These are phyloP conservation scores for Eclectus roratus DNA, from an alignment of 2,113 vertebrate species.

Conservation along the genomic window DNA sequence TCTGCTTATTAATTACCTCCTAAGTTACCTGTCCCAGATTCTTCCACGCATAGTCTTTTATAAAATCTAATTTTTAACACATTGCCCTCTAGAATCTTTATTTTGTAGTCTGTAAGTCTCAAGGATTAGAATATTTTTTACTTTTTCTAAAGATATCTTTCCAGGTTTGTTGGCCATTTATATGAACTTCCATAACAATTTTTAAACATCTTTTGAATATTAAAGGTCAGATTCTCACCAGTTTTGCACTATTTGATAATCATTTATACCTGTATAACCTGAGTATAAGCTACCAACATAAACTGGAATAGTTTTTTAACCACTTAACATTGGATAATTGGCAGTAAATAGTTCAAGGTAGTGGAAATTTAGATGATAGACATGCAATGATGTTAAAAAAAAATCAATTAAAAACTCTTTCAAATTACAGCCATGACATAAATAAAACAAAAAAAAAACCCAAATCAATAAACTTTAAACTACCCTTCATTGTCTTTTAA, in stretches of 20 bases:
- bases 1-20: background rate
- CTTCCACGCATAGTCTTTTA: background rate
- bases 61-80: background rate
- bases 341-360: background rate
- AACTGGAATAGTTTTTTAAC: background rate
- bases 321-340: background rate
- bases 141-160: background rate
- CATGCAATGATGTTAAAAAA: background rate
- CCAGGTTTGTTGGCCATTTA: background rate
- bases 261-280: background rate
- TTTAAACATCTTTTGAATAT: background rate
- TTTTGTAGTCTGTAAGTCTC: background rate
- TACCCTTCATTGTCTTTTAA: background rate
- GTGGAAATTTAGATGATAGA: background rate
- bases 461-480: slow-evolving; percentile 27
- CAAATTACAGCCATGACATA: background rate
- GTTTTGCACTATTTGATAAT: background rate
- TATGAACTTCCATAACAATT: background rate
- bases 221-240: background rate
- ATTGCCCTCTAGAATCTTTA: background rate
- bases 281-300: background rate
- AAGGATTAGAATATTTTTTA: background rate
- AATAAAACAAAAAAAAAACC: slow-evolving; percentile 21
- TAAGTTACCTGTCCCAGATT: background rate
- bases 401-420: background rate